phyloP scores from a whole-genome alignment of 2,113 vertebrate species.

The Parus major region DNA sequence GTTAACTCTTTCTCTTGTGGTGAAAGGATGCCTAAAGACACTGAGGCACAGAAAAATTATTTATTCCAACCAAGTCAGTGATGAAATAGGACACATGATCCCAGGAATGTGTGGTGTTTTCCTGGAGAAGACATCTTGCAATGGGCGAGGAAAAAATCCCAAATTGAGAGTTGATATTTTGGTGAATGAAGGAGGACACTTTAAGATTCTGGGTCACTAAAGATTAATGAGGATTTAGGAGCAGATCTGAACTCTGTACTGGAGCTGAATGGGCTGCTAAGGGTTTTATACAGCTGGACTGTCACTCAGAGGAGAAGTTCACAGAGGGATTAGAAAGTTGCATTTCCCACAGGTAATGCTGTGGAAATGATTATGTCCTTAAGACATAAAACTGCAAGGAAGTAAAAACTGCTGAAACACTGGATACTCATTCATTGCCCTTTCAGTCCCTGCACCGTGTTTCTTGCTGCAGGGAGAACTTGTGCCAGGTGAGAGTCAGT shows the following conservation, averaged over 20 bases:
- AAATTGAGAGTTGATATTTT: accelerated
- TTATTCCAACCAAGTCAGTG: background rate
- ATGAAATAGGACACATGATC: background rate
- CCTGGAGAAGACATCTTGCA: background rate
- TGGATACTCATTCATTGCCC: background rate
- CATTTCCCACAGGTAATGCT: background rate
- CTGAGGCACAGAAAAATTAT: background rate
- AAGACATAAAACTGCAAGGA: background rate
- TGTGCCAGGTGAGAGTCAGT: background rate
- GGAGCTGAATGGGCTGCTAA: background rate
- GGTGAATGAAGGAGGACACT: background rate
- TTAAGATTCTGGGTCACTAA: background rate
- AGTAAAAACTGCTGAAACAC: background rate
- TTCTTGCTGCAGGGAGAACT: background rate
- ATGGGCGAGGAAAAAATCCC: background rate
- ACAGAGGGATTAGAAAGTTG: background rate
- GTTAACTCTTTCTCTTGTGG: background rate
- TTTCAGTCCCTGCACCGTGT: background rate
- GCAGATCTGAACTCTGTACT: background rate
- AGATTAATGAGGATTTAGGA: background rate
- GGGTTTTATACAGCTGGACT: background rate
- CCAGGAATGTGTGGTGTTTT: background rate
- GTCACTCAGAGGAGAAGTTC: background rate
- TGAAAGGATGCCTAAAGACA: background rate
- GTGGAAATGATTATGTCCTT: background rate